phyloP scores from a whole-genome alignment of 2,888 invertebrate species.

The Yponomeuta plumbellus region DNA sequence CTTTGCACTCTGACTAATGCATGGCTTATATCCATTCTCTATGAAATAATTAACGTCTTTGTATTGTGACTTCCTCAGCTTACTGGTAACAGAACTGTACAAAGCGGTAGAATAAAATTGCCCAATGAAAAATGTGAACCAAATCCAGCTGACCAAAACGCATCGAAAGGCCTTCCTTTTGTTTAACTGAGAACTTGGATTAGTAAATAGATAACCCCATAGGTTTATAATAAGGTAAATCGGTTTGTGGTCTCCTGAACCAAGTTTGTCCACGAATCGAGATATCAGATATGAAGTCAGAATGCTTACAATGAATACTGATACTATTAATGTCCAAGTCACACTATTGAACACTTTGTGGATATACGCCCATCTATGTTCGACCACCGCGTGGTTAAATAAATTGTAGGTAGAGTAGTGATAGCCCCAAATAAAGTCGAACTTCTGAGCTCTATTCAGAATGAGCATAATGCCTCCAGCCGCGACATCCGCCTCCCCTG shows the following conservation, averaged over 20 bases:
- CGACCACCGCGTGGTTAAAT: constrained; percentile 13
- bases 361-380: constrained; percentile 19
- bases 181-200: constrained; percentile 14
- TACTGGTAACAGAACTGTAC: constrained; percentile 22
- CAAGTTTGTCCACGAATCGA: not conserved
- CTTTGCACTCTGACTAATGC: not conserved
- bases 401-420: constrained; percentile 14
- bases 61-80: not conserved
- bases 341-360: constrained; percentile 18
- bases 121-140: constrained; percentile 23
- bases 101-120: constrained; percentile 25
- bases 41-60: constrained; percentile 2
- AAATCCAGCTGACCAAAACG: constrained; percentile 25
- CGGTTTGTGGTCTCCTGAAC: not conserved
- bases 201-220: constrained; percentile 23
- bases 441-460: constrained; percentile 17
- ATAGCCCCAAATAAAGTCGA: constrained; percentile 21
- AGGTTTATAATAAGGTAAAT: constrained; percentile 16
- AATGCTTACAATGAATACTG: not conserved
- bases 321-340: constrained; percentile 5
- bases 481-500: constrained; percentile 19
- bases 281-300: not conserved
- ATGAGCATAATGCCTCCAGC: constrained; percentile 22
- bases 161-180: constrained; percentile 16
- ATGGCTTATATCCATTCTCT: constrained; percentile 2